Base-by-base conservation (phyloP, 2,888 invertebrate genomes). In the Oscheius sp. region DNA sequence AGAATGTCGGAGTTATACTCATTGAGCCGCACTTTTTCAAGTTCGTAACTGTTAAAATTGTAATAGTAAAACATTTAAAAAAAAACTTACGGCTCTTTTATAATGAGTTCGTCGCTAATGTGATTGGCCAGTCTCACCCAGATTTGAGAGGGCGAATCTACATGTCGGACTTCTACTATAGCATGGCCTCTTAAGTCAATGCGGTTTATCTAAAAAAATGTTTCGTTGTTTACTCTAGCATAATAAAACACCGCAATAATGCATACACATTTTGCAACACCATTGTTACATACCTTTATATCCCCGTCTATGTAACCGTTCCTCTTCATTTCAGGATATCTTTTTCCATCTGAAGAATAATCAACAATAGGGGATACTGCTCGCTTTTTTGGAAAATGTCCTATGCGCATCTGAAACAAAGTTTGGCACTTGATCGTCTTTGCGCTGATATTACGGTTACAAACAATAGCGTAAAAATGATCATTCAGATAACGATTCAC, bases 51-150 rank as follows among this genome's bases (percentile, higher is more conserved):
- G 58, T 43, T 29, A 72, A 35, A 46, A 66, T 6, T 35, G 35
- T 9, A 35, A 18, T n/a, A 5, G 12, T 45, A 29, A 13, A 71
- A n/a, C 18, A 12, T 18, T 29, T n/a, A 21, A 41, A 49, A 27
- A 45, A 35, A 35, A 43, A 75, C 79, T 52, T 16, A 80, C 79
- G 78, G 78, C 59, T 83, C 82, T n/a, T 21, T 61, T 23, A 77
- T 53, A 9, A 74, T 43, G 0, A 81, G 70, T 29, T 73, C 16
- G 46, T 78, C 69, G 0, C 74, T 46, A 49, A 80, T 76, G 59
- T 83, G 77, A 69, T 80, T 76, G 16, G 52, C 53, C 1, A 78
- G 75, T 5, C 81, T 75, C n/a, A 77, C 75, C 55, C 77, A 83
- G 16, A 83, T 53, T 13, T 68, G 29, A 13, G 78, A 76, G 1